Percentiles rank a stretch among this genome's conserved stretches.
Conservation (phyloP, 2,797 vertebrate species). For the Falco naumanni region DNA sequence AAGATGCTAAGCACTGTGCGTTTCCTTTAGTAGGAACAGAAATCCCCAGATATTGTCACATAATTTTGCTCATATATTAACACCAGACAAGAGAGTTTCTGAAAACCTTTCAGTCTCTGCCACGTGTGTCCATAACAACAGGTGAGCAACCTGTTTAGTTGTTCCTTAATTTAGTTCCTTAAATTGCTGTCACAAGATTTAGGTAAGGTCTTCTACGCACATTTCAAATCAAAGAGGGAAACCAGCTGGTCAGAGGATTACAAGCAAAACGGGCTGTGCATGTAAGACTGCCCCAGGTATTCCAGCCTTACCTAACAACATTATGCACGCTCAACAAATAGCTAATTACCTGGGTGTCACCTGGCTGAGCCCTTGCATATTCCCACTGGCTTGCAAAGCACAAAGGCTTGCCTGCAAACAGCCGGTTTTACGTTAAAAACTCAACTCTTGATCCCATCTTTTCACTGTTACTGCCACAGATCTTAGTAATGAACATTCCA, state of each 20-base stretch:
- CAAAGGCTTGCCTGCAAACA: background rate
- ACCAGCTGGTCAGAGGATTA: too few species aligned
- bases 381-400: background rate
- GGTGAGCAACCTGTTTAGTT: background rate
- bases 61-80: background rate
- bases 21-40: background rate
- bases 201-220: too few species aligned
- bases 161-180: background rate
- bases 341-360: background rate
- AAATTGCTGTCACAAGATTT: background rate
- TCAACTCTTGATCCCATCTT: background rate
- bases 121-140: background rate
- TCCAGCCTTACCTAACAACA: background rate
- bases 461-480: background rate
- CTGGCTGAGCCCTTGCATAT: fast-evolving
- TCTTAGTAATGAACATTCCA: background rate
- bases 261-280: background rate
- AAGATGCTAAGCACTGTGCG: background rate
- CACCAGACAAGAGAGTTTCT: background rate
- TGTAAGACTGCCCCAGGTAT: too few species aligned
- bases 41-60: background rate
- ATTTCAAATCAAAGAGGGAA: background rate
- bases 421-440: background rate
- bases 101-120: background rate
- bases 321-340: background rate